A percentile compares a stretch with the other conserved stretches of the same genome.
Evolutionary conservation across 1,140 invertebrate species (phyloP).

Genomic region (Microplitis mediator): DNA sequence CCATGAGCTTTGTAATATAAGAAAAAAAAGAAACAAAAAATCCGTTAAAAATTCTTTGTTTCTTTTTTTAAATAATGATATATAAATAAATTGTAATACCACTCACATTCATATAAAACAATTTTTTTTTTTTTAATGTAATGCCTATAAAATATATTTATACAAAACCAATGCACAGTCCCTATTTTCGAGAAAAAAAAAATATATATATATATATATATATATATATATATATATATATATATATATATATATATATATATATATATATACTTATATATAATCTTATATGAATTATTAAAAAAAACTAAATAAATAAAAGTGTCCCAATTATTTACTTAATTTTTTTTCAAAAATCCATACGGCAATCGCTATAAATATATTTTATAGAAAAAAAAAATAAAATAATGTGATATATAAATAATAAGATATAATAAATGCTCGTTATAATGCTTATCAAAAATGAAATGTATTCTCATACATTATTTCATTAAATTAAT

Average conservation of each 20-base stretch:
- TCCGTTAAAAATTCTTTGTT: neutral
- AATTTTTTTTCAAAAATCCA: constrained; percentile 5
- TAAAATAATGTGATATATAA: constrained; percentile 50
- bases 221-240: neutral
- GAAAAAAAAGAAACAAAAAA: constrained; percentile 1
- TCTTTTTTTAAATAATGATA: neutral
- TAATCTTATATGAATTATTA: neutral
- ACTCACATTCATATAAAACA: constrained; percentile 1
- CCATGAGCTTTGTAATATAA: constrained; percentile 19
- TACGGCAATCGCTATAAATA: constrained; percentile 41
- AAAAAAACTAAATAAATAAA: neutral
- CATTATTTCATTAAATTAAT: constrained; percentile 52
- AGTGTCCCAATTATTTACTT: constrained; percentile 10
- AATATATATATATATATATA: neutral
- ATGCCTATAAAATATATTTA: neutral
- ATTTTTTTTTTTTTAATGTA: neutral
- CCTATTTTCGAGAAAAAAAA: neutral
- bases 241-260: neutral
- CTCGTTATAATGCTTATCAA: constrained; percentile 41
- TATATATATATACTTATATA: neutral
- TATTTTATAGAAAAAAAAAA: constrained; percentile 46
- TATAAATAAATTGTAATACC: neutral
- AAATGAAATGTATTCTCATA: constrained; percentile 50
- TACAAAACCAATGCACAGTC: neutral
- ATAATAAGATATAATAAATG: constrained; percentile 48